Percentiles rank a stretch among this genome's conserved stretches.
phyloP scores from a whole-genome alignment of 2,888 invertebrate genomes.

The Leucania comma region DNA sequence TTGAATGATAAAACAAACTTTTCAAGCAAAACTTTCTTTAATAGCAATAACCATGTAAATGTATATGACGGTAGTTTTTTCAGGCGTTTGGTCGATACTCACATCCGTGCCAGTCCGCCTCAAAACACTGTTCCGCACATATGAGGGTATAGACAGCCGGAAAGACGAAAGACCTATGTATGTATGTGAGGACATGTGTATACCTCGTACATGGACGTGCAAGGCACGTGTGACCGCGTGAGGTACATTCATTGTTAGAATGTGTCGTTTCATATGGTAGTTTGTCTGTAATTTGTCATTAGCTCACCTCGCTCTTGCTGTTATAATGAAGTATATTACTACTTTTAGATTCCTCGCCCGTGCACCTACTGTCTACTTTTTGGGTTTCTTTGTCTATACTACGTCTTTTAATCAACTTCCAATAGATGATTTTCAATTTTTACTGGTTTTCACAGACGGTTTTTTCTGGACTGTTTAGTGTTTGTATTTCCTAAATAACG shows the following conservation, averaged over 20 bases:
- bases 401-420: too few relatives aligned
- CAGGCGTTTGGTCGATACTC: slow-evolving; percentile 83
- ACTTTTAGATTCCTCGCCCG: too few relatives aligned
- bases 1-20: slow-evolving; percentile 27
- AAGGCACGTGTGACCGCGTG: slow-evolving; percentile 44
- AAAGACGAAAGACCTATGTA: background rate
- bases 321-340: background rate
- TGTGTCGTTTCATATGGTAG: background rate
- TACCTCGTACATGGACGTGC: slow-evolving; percentile 44
- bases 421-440: too few relatives aligned
- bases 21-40: slow-evolving; percentile 41
- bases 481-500: too few relatives aligned
- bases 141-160: slow-evolving; percentile 42
- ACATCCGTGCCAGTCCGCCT: slow-evolving; percentile 75
- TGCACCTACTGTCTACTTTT: too few relatives aligned
- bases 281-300: slow-evolving; percentile 16
- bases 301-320: background rate
- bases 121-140: slow-evolving; percentile 63
- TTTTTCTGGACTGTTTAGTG: too few relatives aligned
- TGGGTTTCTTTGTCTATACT: too few relatives aligned
- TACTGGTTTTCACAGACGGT: too few relatives aligned
- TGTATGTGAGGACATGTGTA: slow-evolving; percentile 25
- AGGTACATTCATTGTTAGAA: slow-evolving; percentile 6
- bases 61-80: slow-evolving; percentile 59
- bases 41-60: slow-evolving; percentile 27